Evolutionary conservation across 23 tunicate species (phyloP).

Genomic region (Oikopleura dioica): DNA sequence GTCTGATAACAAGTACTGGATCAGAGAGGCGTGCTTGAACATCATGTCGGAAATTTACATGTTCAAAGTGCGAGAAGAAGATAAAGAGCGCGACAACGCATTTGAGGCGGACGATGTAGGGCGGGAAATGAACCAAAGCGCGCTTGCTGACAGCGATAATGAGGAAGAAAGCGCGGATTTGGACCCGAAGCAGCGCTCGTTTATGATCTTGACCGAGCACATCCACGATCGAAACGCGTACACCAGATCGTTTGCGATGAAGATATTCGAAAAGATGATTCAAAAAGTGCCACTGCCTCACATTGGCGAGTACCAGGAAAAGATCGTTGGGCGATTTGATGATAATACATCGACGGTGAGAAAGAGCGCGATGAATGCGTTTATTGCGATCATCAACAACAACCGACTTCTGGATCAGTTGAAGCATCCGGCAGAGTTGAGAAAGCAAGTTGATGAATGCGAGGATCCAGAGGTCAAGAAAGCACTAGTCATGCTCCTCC

Average conservation of each 20-base stretch:
- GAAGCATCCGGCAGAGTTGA: not conserved
- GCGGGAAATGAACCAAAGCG: constrained; percentile 8
- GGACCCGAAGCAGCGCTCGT: not conserved
- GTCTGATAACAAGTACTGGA: not conserved
- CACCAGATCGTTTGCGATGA: not conserved
- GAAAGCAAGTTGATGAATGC: not conserved
- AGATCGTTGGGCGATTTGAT: not conserved
- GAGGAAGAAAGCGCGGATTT: not conserved
- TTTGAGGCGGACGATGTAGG: not conserved
- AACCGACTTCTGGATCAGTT: not conserved
- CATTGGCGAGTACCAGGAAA: not conserved
- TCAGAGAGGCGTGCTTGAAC: not conserved
- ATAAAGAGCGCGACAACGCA: not conserved
- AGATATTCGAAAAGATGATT: not conserved
- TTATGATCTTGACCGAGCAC: not conserved
- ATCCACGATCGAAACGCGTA: constrained; percentile 1
- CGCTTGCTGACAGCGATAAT: not conserved
- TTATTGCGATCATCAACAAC: not conserved
- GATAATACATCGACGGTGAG: constrained; percentile 7
- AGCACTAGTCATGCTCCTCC: not conserved
- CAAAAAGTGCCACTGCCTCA: not conserved
- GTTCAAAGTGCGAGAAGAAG: not conserved
- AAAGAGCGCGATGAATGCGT: not conserved
- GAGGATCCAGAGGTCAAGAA: not conserved
- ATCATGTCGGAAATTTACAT: not conserved